Conservation (phyloP, 2,888 invertebrate species). For the Lucinisca nassula region DNA sequence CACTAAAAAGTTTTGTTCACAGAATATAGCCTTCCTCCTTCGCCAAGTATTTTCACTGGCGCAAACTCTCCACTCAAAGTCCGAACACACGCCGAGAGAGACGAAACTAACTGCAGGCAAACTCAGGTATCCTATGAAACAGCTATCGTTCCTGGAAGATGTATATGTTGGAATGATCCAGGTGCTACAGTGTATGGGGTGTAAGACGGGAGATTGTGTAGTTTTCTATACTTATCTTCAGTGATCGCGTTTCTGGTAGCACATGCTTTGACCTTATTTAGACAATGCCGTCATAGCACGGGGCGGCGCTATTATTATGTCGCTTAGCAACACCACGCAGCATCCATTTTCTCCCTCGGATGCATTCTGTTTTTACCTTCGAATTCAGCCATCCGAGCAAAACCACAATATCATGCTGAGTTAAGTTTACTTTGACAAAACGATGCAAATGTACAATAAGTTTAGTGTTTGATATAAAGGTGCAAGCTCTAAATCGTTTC, state of each 20-base stretch:
- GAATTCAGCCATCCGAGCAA: not conserved
- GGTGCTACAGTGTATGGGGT: not conserved
- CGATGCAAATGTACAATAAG: not conserved
- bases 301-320: conserved; percentile 42
- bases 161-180: conserved; percentile 9
- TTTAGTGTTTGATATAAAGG: not conserved
- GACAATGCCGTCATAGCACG: conserved; percentile 69
- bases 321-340: conserved; percentile 3
- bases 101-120: conserved; percentile 1
- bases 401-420: not conserved
- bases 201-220: conserved; percentile 14
- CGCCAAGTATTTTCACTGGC: not conserved
- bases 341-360: not conserved
- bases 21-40: not conserved
- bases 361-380: not conserved
- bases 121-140: not conserved
- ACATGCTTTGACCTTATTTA: conserved; percentile 80
- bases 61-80: not conserved
- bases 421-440: conserved; percentile 2
- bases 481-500: not conserved
- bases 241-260: conserved; percentile 69
- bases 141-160: not conserved
- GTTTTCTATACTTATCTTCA: conserved; percentile 2
- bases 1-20: not conserved
- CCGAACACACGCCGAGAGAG: not conserved